These are phyloP conservation scores for Asarcornis scutulata DNA, from an alignment of 2,113 vertebrate genomes.

Conservation along the genomic window DNA sequence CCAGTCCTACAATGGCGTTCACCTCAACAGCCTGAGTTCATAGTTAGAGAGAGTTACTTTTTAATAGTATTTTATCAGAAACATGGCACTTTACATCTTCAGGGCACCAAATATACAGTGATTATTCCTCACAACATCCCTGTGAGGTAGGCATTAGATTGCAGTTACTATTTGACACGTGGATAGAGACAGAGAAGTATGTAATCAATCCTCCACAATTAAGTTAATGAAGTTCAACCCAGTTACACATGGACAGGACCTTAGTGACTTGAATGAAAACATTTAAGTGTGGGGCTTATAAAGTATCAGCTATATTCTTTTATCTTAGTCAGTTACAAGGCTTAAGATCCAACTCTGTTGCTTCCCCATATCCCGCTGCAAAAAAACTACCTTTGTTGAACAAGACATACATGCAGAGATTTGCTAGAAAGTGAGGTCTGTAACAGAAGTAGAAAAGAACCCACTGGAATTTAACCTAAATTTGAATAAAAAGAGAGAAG, in stretches of 20 bases:
- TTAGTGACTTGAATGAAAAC: not conserved
- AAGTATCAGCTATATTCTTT: not conserved
- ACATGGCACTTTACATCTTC: conserved; percentile 45
- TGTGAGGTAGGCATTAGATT: conserved; percentile 28
- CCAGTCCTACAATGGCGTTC: not conserved
- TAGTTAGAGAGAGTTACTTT: not conserved
- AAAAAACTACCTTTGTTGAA: not conserved
- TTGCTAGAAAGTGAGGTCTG: not conserved
- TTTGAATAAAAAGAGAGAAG: not conserved
- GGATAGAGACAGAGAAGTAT: not conserved
- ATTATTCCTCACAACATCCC: conserved; percentile 54
- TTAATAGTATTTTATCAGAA: conserved; percentile 29
- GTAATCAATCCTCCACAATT: not conserved
- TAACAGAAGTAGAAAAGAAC: not conserved
- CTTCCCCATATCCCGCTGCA: not conserved
- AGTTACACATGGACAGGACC: not conserved
- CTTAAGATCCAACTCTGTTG: not conserved
- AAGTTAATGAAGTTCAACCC: not conserved
- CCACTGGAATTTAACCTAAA: not conserved
- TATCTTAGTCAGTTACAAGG: not conserved
- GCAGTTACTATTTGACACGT: not conserved
- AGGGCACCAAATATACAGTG: conserved; percentile 13
- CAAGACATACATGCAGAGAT: not conserved
- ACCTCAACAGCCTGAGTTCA: not conserved
- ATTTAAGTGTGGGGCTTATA: not conserved